Evolutionary conservation across 2,888 invertebrate species (phyloP).

Genomic region (Camponotus fellah): DNA sequence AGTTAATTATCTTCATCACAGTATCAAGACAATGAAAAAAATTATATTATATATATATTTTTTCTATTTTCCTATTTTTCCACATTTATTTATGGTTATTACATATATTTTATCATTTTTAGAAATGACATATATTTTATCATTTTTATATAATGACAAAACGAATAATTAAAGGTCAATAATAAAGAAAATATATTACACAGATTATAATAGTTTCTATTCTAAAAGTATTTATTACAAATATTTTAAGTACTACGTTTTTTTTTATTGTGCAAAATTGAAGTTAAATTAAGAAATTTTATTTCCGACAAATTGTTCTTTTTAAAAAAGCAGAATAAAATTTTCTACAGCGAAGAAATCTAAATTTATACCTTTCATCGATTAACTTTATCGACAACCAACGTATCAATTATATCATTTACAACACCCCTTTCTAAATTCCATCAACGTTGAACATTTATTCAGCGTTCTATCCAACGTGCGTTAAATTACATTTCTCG

Average conservation of each 20-base stretch:
- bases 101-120: neutral
- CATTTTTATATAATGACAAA: neutral
- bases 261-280: neutral
- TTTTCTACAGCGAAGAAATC: neutral
- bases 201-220: neutral
- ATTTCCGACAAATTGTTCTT: neutral
- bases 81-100: neutral
- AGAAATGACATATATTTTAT: neutral
- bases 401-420: constrained; percentile 42
- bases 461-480: constrained; percentile 26
- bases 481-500: constrained; percentile 49
- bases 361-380: constrained; percentile 6
- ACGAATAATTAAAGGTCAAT: neutral
- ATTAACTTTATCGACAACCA: constrained; percentile 26
- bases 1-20: neutral
- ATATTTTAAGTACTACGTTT: neutral
- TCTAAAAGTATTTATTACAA: neutral
- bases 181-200: neutral
- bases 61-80: neutral
- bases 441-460: constrained; percentile 41
- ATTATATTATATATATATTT: neutral
- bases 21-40: neutral
- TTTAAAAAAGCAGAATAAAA: neutral
- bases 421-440: constrained; percentile 21
- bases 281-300: neutral